Conservation (phyloP, 2,888 invertebrate genomes). For the Chalcosyrphus nemorum region DNA sequence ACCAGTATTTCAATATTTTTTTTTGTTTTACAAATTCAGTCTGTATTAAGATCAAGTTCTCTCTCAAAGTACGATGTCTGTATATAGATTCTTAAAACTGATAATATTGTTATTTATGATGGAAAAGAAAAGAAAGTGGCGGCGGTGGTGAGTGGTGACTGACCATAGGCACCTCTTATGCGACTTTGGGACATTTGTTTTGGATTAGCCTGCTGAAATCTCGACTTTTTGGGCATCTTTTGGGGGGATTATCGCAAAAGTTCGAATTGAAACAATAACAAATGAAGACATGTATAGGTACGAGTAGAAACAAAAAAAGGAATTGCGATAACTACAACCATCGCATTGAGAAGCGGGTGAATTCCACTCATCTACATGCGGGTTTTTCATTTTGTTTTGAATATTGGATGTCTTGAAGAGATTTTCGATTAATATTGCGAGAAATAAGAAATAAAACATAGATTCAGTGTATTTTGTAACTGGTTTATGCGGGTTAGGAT, state of each 20-base stretch:
- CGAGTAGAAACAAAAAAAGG: neutral
- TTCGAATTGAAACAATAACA: slow-evolving; percentile 50
- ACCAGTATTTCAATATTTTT: slow-evolving; percentile 20
- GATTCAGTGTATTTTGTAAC: neutral
- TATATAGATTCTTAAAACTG: slow-evolving; percentile 47
- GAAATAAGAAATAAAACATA: neutral
- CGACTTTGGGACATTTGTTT: slow-evolving; percentile 4
- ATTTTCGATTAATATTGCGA: slow-evolving; percentile 14
- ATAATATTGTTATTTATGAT: slow-evolving; percentile 45
- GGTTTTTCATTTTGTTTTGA: neutral
- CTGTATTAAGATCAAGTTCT: slow-evolving; percentile 56
- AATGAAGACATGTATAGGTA: slow-evolving; percentile 19
- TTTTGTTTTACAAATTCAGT: slow-evolving; percentile 48
- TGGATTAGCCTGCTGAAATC: slow-evolving; percentile 20
- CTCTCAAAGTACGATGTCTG: slow-evolving; percentile 41
- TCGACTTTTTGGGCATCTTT: slow-evolving; percentile 15
- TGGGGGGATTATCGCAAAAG: slow-evolving; percentile 56
- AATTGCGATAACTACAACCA: slow-evolving; percentile 44
- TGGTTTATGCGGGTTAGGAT: slow-evolving; percentile 24
- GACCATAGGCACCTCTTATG: neutral
- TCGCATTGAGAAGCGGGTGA: slow-evolving; percentile 23
- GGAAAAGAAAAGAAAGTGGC: slow-evolving; percentile 25
- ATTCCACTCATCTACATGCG: slow-evolving; percentile 8
- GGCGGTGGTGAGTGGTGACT: neutral
- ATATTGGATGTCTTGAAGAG: slow-evolving; percentile 12